Percentiles rank a stretch among this genome's conserved stretches.
These are phyloP conservation scores for Anser cygnoides DNA, from an alignment of 2,113 vertebrate species.

Conservation along the genomic window DNA sequence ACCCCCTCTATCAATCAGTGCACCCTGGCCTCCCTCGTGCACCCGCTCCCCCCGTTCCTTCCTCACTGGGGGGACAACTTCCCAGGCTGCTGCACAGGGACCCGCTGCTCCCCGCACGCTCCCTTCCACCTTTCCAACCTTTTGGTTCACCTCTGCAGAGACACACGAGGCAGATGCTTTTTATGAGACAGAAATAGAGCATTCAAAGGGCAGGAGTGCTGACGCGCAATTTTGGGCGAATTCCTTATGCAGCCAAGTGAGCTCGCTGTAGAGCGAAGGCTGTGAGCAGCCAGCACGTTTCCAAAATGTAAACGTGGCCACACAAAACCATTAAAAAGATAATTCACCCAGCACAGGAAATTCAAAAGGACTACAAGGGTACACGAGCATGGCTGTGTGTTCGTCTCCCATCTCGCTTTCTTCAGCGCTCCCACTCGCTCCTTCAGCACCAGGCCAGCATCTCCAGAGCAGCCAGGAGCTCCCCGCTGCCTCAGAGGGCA, in stretches of 20 bases:
- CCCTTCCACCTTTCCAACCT: not conserved
- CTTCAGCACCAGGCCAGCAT: not conserved
- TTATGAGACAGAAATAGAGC: not conserved
- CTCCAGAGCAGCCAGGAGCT: not conserved
- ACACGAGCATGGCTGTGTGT: accelerated
- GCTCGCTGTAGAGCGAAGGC: not conserved
- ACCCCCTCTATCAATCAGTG: accelerated
- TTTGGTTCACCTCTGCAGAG: not conserved
- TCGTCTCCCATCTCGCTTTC: not conserved
- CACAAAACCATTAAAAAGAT: accelerated
- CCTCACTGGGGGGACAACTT: accelerated
- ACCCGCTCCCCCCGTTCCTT: too few relatives aligned
- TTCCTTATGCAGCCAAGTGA: not conserved
- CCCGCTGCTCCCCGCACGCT: accelerated
- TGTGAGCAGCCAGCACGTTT: accelerated
- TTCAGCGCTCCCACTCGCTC: not conserved
- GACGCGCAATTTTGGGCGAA: not conserved
- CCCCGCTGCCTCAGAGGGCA: not conserved
- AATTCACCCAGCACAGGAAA: not conserved
- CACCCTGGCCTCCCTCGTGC: accelerated
- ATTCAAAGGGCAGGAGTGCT: not conserved
- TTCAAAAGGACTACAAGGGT: not conserved
- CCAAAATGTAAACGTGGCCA: not conserved
- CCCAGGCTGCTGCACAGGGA: not conserved
- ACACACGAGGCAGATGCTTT: accelerated